These are phyloP conservation scores for Tichodroma muraria DNA, from an alignment of 2,113 vertebrate species.

Conservation along the genomic window DNA sequence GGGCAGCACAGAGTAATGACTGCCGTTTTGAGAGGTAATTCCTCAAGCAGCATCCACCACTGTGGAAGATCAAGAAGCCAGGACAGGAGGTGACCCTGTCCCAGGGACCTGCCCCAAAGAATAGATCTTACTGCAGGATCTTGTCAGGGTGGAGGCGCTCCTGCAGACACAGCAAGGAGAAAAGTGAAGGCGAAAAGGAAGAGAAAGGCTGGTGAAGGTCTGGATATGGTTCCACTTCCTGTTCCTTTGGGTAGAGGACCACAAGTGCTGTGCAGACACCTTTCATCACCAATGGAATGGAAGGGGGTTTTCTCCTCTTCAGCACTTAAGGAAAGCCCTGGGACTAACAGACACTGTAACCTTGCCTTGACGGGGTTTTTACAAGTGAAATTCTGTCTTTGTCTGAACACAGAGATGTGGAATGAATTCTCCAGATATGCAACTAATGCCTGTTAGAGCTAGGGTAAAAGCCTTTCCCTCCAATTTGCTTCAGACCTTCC, in stretches of 20 bases:
- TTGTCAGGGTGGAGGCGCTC: not conserved
- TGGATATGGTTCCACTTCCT: not conserved
- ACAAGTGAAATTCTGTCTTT: not conserved
- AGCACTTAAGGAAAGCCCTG: not conserved
- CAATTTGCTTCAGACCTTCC: not conserved
- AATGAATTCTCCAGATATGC: not conserved
- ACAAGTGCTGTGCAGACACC: not conserved
- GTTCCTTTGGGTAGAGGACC: not conserved
- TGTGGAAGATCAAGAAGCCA: not conserved
- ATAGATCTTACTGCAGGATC: not conserved
- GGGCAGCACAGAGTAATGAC: not conserved
- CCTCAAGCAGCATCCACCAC: not conserved
- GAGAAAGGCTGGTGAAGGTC: not conserved
- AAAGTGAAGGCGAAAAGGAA: not conserved
- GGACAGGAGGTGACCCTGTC: not conserved
- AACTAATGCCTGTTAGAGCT: not conserved
- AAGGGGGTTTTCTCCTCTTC: not conserved
- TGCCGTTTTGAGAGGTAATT: not conserved
- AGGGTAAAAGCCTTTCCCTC: not conserved
- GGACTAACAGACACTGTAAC: not conserved
- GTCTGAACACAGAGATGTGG: not conserved
- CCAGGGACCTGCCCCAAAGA: not conserved
- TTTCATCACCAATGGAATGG: fast-evolving
- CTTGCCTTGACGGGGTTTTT: not conserved
- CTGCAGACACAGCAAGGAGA: not conserved